phyloP scores from a whole-genome alignment of 2,888 invertebrate genomes.

The Dimorphilus gyrociliatus region DNA sequence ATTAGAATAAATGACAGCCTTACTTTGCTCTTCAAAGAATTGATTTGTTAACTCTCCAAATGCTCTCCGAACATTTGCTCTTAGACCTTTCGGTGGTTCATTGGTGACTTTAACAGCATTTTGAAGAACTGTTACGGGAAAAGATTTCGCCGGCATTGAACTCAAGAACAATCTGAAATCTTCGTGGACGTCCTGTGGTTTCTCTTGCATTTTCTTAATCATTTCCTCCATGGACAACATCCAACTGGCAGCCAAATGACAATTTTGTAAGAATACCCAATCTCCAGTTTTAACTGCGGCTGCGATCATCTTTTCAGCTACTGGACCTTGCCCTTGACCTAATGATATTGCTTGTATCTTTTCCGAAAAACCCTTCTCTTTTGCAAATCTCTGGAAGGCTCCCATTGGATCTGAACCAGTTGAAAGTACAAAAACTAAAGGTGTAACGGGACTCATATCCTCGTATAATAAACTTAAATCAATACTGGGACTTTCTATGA shows the following conservation, averaged over 20 bases:
- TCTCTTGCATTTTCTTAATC: conserved; percentile 33
- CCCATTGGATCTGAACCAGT: conserved; percentile 50
- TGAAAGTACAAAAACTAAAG: conserved; percentile 68
- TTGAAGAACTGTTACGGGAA: conserved; percentile 38
- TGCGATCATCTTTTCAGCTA: conserved; percentile 37
- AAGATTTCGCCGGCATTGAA: conserved; percentile 37
- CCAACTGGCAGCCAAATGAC: conserved; percentile 39
- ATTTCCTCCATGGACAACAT: conserved; percentile 36
- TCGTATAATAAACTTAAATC: conserved; percentile 41
- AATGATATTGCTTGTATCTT: conserved; percentile 38
- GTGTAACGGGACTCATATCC: conserved; percentile 44
- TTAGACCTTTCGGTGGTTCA: conserved; percentile 39
- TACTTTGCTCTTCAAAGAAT: conserved; percentile 65
- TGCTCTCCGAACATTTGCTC: conserved; percentile 61
- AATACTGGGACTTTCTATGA: conserved; percentile 64
- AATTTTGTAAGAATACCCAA: conserved; percentile 40
- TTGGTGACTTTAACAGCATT: conserved; percentile 40
- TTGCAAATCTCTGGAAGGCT: conserved; percentile 35
- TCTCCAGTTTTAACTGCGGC: conserved; percentile 33
- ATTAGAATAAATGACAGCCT: conserved; percentile 8
- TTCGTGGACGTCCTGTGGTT: conserved; percentile 29
- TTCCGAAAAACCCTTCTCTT: conserved; percentile 30
- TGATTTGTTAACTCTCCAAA: conserved; percentile 64
- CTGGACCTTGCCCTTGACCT: conserved; percentile 40
- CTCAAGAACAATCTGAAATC: conserved; percentile 37